Conservation (phyloP, 2,113 vertebrate species). For the Protobothrops mucrosquamatus region DNA sequence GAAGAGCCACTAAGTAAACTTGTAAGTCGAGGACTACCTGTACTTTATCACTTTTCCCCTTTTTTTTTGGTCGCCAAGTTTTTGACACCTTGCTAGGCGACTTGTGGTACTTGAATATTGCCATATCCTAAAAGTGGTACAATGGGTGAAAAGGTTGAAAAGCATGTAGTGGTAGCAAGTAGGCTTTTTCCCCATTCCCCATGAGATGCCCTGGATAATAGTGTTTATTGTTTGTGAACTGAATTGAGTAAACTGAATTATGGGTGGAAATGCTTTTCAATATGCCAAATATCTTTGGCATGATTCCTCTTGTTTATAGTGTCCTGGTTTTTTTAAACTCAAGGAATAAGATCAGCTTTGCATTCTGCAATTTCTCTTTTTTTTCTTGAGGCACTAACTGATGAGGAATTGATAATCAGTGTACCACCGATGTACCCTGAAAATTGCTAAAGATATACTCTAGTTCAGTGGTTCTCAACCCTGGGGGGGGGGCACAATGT, state of each 20-base stretch:
- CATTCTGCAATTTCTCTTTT: not conserved
- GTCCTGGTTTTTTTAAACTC: not conserved
- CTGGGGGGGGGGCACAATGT: not conserved
- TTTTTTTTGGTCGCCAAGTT: no score
- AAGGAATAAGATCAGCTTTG: not conserved
- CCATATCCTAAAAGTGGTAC: no score
- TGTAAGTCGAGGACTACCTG: no score
- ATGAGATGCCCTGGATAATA: not conserved
- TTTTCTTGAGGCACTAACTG: not conserved
- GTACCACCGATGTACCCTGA: not conserved
- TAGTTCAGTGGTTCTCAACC: not conserved
- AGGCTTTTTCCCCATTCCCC: not conserved
- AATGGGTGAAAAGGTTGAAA: no score
- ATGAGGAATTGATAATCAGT: not conserved
- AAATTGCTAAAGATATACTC: not conserved
- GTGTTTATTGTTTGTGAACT: not conserved
- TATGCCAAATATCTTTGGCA: not conserved
- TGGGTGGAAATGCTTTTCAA: not conserved
- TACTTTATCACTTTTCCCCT: no score
- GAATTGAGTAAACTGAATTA: not conserved
- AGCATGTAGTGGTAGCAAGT: not conserved
- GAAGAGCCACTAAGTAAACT: no score
- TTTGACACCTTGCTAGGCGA: no score
- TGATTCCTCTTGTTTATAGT: not conserved
- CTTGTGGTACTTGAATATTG: no score